Base-by-base conservation (phyloP, 2,888 invertebrate genomes). In the Seira musarum region DNA sequence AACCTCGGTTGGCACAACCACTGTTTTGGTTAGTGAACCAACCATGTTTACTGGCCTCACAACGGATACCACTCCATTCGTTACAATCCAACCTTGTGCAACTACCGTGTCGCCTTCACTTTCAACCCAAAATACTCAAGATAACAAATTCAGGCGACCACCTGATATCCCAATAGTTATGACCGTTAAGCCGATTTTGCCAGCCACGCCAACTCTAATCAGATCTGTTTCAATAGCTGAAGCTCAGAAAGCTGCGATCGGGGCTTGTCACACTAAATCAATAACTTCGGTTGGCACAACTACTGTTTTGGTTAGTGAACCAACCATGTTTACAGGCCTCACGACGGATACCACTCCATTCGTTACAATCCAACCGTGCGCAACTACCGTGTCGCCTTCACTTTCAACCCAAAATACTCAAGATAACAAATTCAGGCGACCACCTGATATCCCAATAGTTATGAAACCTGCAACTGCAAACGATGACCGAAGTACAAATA, bases 401-500 rank as follows among this genome's bases (percentile, higher is more conserved):
- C 46, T 69, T 46, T 24, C 60, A 35, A 1, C 79, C 0, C 24
- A 21, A 60, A 78, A 71, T 71, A 71, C 67, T 78, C 78, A 78
- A 21, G 79, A 79, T 30, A 49, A 67, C 15, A 79, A 79, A 63
- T 79, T 79, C 61, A 67, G 79, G 46, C 72, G 79, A 19, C 79
- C 79, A 13, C 61, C 79, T 30, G 79, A 79, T 63, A 64, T 79
- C 57, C 79, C 79, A 57, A 72, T 73, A 53, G 57, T 73, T 13
- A 73, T 73, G 72, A 79, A 79, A 73, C 73, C 79, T 19, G 35
- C 57, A 24, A 70, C 66, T 73, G 40, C 13, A 13, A 13, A 40
- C 6, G 79, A 79, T 61, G 78, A 72, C 49, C 65, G 72, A 67
- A 78, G 71, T 71, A 72, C 78, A 78, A 78, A 72, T 68, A 73